Percentiles rank a stretch among this genome's conserved stretches.
Evolutionary conservation across 2,113 vertebrate genomes (phyloP).

Genomic region (Dendrocopos noguchii): DNA sequence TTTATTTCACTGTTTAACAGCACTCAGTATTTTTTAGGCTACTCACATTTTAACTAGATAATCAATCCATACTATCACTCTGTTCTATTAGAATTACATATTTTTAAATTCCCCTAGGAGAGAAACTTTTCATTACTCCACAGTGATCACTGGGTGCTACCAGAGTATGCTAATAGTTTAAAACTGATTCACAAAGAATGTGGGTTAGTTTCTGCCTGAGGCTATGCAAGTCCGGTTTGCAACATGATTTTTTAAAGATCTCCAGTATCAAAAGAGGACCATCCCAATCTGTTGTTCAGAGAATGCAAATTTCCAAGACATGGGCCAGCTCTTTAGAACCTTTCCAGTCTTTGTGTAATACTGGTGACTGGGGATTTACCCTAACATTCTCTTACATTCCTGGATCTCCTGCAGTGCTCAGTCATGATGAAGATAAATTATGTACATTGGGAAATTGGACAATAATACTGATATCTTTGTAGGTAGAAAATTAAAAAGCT

Average conservation of each 20-base stretch:
- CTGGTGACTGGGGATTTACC: accelerated
- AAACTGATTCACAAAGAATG: not conserved
- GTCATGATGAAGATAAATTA: not conserved
- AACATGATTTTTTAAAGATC: not conserved
- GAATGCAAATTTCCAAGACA: not conserved
- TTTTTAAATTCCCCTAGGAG: not conserved
- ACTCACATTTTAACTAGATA: not conserved
- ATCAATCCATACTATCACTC: not conserved
- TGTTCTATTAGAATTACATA: not conserved
- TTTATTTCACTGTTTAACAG: not conserved
- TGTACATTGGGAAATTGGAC: not conserved
- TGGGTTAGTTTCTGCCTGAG: not conserved
- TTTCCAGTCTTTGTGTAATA: not conserved
- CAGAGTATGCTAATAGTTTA: not conserved
- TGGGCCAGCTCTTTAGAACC: not conserved
- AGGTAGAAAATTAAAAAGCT: not conserved
- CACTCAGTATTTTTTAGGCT: not conserved
- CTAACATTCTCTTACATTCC: not conserved
- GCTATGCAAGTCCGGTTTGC: not conserved
- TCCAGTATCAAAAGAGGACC: not conserved
- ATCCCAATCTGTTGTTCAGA: not conserved
- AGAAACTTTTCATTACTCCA: slow-evolving; percentile 5
- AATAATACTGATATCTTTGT: not conserved
- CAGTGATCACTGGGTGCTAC: not conserved
- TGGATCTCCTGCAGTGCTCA: not conserved